A percentile compares a stretch with the other conserved stretches of the same genome.
Conservation (phyloP, 2,888 invertebrate genomes). For the Acleris emargana region DNA sequence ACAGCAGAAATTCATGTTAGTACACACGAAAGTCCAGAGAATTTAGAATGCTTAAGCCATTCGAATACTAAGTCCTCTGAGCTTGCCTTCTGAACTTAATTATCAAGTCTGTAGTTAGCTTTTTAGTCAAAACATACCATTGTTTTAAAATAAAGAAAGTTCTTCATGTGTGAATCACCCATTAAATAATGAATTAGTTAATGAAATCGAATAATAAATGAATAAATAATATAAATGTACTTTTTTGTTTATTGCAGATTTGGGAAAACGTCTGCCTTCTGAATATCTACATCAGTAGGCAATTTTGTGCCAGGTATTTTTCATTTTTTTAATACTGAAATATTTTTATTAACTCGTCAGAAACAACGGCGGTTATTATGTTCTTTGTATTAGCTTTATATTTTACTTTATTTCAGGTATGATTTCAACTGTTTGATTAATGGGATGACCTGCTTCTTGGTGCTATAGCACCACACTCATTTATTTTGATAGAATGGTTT, state of each 20-base stretch:
- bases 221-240: not conserved
- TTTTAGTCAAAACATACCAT: not conserved
- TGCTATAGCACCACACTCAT: conserved; percentile 73
- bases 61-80: not conserved
- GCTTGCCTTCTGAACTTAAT: conserved; percentile 1
- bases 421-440: conserved; percentile 62
- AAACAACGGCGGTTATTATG: not conserved
- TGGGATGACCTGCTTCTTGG: conserved; percentile 69
- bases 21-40: conserved; percentile 5
- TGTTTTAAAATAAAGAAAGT: not conserved
- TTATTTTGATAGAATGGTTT: conserved; percentile 81
- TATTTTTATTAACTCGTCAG: not conserved
- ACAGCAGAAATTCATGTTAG: conserved; percentile 18
- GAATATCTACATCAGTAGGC: conserved; percentile 3
- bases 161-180: not conserved
- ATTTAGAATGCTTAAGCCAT: not conserved
- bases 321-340: not conserved
- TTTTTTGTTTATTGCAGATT: conserved; percentile 25
- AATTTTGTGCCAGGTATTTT: conserved; percentile 20
- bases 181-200: not conserved
- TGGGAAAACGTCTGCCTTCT: conserved; percentile 11
- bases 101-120: too few relatives aligned
- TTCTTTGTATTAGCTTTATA: conserved; percentile 21
- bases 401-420: conserved; percentile 66
- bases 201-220: not conserved